Evolutionary conservation across 2,888 invertebrate species (phyloP).

Genomic region (Caenorhabditis sp.): DNA sequence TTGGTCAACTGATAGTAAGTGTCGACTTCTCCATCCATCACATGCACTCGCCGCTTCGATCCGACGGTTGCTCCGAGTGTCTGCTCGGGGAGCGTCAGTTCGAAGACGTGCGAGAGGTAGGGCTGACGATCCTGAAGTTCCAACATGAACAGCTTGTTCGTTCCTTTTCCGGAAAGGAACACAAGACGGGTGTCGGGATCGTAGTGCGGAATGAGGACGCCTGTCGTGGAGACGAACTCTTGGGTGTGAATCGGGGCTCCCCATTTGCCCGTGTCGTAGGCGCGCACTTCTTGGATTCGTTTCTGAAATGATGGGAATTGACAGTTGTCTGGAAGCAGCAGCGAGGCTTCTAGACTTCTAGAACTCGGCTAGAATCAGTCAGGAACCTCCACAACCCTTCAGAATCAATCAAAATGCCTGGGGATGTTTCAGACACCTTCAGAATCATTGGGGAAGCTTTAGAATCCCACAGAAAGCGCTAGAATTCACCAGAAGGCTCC

Average conservation of each 20-base stretch:
- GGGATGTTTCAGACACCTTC: too few species aligned
- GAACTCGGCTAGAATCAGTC: too few species aligned
- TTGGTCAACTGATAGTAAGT: slow-evolving; percentile 92
- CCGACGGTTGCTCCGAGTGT: slow-evolving; percentile 95
- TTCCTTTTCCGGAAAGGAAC: slow-evolving; percentile 92
- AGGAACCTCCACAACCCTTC: too few species aligned
- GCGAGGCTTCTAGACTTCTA: too few species aligned
- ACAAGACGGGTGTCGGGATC: slow-evolving; percentile 96
- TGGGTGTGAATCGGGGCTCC: slow-evolving; percentile 68
- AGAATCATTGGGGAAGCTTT: too few species aligned
- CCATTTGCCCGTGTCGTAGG: slow-evolving; percentile 90
- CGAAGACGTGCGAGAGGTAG: slow-evolving; percentile 84
- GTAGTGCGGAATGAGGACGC: slow-evolving; percentile 93
- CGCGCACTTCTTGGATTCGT: slow-evolving; percentile 91
- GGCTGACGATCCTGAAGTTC: slow-evolving; percentile 91
- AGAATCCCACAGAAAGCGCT: too few species aligned
- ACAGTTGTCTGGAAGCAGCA: too few species aligned
- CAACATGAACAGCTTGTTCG: slow-evolving; percentile 93
- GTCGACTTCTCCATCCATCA: slow-evolving; percentile 97
- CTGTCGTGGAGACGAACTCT: slow-evolving; percentile 73
- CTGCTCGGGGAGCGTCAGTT: slow-evolving; percentile 92
- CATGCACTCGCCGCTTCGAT: slow-evolving; percentile 90
- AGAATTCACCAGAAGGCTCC: too few species aligned
- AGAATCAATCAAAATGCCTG: too few species aligned
- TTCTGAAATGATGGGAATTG: slow-evolving; percentile 84